phyloP scores from a whole-genome alignment of 2,888 invertebrate species.

The Ophioninae sp. region DNA sequence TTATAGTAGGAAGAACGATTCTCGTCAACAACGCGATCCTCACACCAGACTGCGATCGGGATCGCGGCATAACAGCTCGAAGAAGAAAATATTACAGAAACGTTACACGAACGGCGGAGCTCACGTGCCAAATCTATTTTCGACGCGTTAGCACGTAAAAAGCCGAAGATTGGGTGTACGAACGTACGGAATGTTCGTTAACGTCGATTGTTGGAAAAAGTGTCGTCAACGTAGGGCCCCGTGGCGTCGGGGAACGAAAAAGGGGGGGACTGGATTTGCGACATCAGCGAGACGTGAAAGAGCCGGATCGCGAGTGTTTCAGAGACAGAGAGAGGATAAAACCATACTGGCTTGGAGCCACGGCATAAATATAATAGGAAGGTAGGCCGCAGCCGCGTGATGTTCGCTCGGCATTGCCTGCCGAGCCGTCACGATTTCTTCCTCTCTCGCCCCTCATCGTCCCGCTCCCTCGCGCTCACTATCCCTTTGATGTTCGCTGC shows the following conservation, averaged over 20 bases:
- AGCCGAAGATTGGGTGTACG: not conserved
- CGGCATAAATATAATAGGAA: slow-evolving; percentile 80
- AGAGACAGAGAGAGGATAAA: slow-evolving; percentile 66
- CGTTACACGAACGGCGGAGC: not conserved
- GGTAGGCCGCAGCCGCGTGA: slow-evolving; percentile 78
- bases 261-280: slow-evolving; percentile 3
- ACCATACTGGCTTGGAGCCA: slow-evolving; percentile 79
- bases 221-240: not conserved
- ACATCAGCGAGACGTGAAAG: slow-evolving; percentile 19
- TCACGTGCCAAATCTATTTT: not conserved
- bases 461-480: slow-evolving; percentile 32
- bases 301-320: slow-evolving; percentile 40
- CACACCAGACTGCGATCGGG: not conserved
- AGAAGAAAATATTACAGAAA: not conserved
- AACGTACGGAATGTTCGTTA: not conserved
- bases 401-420: slow-evolving; percentile 79
- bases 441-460: slow-evolving; percentile 17
- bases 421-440: slow-evolving; percentile 76
- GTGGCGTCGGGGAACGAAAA: not conserved
- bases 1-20: not conserved
- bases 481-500: slow-evolving; percentile 31
- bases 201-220: not conserved
- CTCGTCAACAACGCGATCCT: not conserved
- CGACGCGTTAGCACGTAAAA: not conserved
- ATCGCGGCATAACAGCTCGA: not conserved